These are phyloP conservation scores for Perdix hodgsoniae DNA, from an alignment of 2,797 vertebrate species.

Conservation along the genomic window DNA sequence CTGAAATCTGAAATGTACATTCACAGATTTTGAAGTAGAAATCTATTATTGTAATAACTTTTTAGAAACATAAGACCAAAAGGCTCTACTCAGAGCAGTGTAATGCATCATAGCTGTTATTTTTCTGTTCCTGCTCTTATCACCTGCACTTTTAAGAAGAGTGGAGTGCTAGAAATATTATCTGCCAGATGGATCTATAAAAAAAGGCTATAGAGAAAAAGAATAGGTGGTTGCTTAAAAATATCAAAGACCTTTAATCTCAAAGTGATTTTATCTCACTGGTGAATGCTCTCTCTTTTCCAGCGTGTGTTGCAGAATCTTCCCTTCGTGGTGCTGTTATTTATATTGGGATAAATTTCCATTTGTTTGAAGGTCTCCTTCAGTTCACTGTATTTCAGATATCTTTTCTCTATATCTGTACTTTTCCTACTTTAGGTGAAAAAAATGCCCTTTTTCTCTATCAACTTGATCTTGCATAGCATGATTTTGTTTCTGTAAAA, in stretches of 20 bases:
- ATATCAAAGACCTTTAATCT: neutral
- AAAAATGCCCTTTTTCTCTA: neutral
- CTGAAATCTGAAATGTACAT: neutral
- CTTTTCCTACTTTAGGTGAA: neutral
- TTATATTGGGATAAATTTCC: neutral
- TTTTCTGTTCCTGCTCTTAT: neutral
- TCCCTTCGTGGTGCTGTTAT: neutral
- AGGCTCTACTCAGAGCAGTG: neutral
- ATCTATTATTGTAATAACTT: constrained; percentile 63
- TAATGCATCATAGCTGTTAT: neutral
- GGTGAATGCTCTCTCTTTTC: neutral
- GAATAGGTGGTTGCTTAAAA: neutral
- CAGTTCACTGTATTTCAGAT: neutral
- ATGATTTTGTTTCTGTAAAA: neutral
- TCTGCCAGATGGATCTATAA: neutral
- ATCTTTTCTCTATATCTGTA: neutral
- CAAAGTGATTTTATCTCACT: neutral
- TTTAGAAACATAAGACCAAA: constrained; percentile 18
- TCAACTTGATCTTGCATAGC: neutral
- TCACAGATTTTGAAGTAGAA: neutral
- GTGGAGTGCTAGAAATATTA: neutral
- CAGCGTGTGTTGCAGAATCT: neutral
- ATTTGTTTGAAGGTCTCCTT: neutral
- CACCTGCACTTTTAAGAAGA: neutral
- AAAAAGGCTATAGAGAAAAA: neutral